A percentile compares a stretch with the other conserved stretches of the same genome.
Conservation (phyloP, 1,140 invertebrate species). For the Centruroides sculpturatus region DNA sequence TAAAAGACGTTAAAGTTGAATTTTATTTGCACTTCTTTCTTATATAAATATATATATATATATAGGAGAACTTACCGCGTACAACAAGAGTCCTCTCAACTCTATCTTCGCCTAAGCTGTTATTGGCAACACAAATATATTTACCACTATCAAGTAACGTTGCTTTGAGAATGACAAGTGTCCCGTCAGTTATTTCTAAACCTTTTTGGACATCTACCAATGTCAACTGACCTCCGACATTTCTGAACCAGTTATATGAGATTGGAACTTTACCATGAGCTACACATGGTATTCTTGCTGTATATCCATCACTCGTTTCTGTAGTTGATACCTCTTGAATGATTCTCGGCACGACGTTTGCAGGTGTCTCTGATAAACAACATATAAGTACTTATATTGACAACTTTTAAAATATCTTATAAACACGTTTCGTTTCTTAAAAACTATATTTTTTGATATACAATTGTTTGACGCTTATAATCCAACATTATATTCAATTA, state of each 20-base stretch:
- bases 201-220: neutral
- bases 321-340: slow-evolving; percentile 5
- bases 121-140: slow-evolving; percentile 21
- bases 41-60: too few species aligned
- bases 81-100: slow-evolving; percentile 18
- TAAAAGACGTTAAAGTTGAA: too few species aligned
- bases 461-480: too few species aligned
- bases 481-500: too few species aligned
- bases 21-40: too few species aligned
- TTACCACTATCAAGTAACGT: slow-evolving; percentile 13
- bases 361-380: neutral
- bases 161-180: slow-evolving; percentile 15
- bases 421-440: too few species aligned
- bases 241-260: slow-evolving; percentile 9
- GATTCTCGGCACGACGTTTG: slow-evolving; percentile 8
- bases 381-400: too few species aligned
- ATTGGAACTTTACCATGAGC: slow-evolving; percentile 7
- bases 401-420: too few species aligned
- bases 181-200: slow-evolving; percentile 5
- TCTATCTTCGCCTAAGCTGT: slow-evolving; percentile 18
- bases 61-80: slow-evolving; percentile 13
- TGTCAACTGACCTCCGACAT: slow-evolving; percentile 2
- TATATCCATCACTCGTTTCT: slow-evolving; percentile 8
- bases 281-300: slow-evolving; percentile 5
- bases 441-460: too few species aligned